A percentile compares a stretch with the other conserved stretches of the same genome.
These are phyloP conservation scores for Micrastur ruficollis DNA, from an alignment of 2,797 vertebrate genomes.

Conservation along the genomic window DNA sequence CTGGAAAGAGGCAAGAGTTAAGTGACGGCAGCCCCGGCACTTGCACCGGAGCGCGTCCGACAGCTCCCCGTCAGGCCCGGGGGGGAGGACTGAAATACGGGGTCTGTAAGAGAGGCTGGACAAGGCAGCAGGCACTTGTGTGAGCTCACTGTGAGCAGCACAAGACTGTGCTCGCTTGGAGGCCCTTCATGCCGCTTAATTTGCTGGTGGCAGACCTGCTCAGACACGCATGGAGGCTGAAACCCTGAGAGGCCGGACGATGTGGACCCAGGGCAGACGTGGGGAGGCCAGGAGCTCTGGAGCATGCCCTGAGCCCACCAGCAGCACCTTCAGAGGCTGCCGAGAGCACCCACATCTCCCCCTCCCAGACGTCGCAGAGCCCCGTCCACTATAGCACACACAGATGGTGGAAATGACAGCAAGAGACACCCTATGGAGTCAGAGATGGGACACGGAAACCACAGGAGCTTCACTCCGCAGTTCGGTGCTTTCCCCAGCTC, in stretches of 20 bases:
- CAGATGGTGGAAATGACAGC: rapidly evolving
- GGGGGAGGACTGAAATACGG: rapidly evolving
- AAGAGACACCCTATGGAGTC: rapidly evolving
- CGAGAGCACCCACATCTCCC: rapidly evolving
- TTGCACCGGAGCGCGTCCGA: rapidly evolving
- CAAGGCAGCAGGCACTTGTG: neutral
- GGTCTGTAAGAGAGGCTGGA: rapidly evolving
- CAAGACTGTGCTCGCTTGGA: neutral
- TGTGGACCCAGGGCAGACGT: rapidly evolving
- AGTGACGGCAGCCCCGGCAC: neutral
- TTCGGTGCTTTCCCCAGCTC: neutral
- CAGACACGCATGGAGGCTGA: rapidly evolving
- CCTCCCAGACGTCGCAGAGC: rapidly evolving
- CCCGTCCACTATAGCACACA: neutral
- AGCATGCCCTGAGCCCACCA: neutral
- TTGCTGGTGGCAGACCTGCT: neutral
- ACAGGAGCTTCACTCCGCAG: neutral
- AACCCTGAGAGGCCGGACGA: rapidly evolving
- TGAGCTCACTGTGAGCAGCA: neutral
- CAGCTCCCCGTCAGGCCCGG: neutral
- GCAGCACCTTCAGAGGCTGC: neutral
- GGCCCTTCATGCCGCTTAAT: neutral
- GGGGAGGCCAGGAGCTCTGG: neutral
- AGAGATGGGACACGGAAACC: rapidly evolving
- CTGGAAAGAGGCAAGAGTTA: constrained; percentile 66